Percentiles rank a stretch among this genome's conserved stretches.
phyloP scores from a whole-genome alignment of 2,113 vertebrate genomes.

The Dicrurus megarhynchus region DNA sequence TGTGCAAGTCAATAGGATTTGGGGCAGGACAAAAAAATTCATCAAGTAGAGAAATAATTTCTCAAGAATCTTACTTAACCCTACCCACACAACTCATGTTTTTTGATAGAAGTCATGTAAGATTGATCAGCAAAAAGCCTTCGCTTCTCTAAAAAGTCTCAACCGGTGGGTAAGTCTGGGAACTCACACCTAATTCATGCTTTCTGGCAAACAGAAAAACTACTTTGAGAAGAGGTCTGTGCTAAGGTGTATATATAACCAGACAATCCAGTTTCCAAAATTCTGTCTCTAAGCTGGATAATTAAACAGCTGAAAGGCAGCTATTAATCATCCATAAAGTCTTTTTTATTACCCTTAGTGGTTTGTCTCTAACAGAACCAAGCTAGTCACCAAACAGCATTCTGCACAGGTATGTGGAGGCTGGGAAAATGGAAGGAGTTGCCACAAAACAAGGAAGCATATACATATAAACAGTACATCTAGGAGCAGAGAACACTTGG shows the following conservation, averaged over 20 bases:
- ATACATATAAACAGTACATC: neutral
- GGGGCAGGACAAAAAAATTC: neutral
- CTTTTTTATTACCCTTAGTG: neutral
- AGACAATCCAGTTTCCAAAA: slow-evolving; percentile 32
- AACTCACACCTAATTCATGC: neutral
- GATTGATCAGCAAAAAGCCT: neutral
- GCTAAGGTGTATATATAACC: neutral
- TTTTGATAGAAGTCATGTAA: neutral
- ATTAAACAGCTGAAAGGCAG: slow-evolving; percentile 15
- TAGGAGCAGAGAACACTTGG: neutral
- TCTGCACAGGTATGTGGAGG: neutral
- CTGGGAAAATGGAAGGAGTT: neutral
- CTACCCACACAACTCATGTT: rapidly evolving
- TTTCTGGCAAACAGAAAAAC: neutral
- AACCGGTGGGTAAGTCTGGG: neutral
- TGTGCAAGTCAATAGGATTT: neutral
- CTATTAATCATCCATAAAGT: neutral
- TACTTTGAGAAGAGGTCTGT: neutral
- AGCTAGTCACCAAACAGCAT: neutral
- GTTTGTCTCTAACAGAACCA: neutral
- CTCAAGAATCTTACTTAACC: neutral
- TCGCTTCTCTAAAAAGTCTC: neutral
- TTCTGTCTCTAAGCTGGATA: neutral
- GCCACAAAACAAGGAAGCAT: neutral
- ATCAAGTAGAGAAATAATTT: neutral